A percentile compares a stretch with the other conserved stretches of the same genome.
Conservation (phyloP, 2,888 invertebrate species). For the Dione juno region DNA sequence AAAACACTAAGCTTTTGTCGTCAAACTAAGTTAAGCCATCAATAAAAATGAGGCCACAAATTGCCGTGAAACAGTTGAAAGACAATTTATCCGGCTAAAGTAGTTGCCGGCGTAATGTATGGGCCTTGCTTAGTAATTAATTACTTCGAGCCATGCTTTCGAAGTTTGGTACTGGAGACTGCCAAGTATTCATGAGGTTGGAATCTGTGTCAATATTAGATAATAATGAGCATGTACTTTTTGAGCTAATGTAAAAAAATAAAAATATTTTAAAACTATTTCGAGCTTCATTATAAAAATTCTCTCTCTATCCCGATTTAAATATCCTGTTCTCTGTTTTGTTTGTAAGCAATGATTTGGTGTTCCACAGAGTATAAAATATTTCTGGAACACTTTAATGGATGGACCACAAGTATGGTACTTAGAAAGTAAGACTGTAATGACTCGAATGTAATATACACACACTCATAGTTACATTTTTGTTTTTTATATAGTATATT, state of each 20-base stretch:
- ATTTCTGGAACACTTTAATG: too few relatives aligned
- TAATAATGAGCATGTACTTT: neutral
- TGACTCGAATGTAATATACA: too few relatives aligned
- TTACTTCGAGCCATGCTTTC: constrained; percentile 55
- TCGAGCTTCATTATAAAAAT: too few relatives aligned
- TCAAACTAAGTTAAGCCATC: constrained; percentile 38
- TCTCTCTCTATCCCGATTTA: too few relatives aligned
- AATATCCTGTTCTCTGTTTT: too few relatives aligned
- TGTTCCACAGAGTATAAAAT: too few relatives aligned
- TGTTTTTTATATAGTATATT: too few relatives aligned
- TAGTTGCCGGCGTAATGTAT: constrained; percentile 54
- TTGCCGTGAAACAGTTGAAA: constrained; percentile 46
- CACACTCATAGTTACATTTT: too few relatives aligned
- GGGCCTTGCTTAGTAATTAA: constrained; percentile 63
- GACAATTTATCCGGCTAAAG: constrained; percentile 53
- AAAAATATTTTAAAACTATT: too few relatives aligned
- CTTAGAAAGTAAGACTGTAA: too few relatives aligned
- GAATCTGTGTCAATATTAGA: constrained; percentile 13
- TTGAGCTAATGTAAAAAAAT: neutral
- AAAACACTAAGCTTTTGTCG: constrained; percentile 8
- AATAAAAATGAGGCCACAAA: constrained; percentile 45
- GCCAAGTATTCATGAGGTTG: constrained; percentile 31
- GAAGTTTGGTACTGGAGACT: constrained; percentile 68
- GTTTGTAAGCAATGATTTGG: too few relatives aligned
- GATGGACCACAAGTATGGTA: too few relatives aligned